Evolutionary conservation across 53 echinoderm and acorn worm species (phyloP).

Genomic region (Zoroaster sp.): DNA sequence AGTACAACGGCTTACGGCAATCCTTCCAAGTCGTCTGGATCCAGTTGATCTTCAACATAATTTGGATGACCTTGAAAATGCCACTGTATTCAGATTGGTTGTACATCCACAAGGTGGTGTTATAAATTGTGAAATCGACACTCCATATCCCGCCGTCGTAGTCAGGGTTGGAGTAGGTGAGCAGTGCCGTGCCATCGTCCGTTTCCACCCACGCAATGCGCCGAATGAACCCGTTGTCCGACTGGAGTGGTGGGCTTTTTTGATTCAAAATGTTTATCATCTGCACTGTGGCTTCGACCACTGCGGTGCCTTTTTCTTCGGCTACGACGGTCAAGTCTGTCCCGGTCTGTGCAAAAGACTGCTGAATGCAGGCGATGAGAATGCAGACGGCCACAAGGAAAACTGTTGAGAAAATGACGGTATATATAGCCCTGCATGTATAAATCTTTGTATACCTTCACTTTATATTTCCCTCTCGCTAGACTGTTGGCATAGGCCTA

Average conservation of each 20-base stretch:
- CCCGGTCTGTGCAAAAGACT: not conserved
- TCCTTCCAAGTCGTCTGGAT: not conserved
- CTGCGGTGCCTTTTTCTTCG: not conserved
- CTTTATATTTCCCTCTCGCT: too few relatives aligned
- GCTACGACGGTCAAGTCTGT: not conserved
- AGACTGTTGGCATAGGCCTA: too few relatives aligned
- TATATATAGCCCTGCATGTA: too few relatives aligned
- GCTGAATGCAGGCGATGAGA: not conserved
- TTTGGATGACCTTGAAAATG: not conserved
- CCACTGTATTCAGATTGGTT: not conserved
- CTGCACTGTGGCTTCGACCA: not conserved
- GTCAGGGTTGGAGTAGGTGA: not conserved
- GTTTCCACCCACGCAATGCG: constrained; percentile 37
- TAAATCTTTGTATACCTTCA: too few relatives aligned
- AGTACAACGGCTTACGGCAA: constrained; percentile 11
- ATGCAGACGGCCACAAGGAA: not conserved
- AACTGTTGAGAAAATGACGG: too few relatives aligned
- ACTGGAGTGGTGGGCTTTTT: not conserved
- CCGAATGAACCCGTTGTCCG: not conserved
- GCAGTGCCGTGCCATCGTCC: not conserved
- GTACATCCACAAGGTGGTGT: not conserved
- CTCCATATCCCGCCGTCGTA: constrained; percentile 41
- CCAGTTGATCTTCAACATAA: not conserved
- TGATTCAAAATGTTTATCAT: not conserved
- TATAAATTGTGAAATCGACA: not conserved